Evolutionary conservation across 2,888 invertebrate species (phyloP).

Genomic region (Tipula unca): DNA sequence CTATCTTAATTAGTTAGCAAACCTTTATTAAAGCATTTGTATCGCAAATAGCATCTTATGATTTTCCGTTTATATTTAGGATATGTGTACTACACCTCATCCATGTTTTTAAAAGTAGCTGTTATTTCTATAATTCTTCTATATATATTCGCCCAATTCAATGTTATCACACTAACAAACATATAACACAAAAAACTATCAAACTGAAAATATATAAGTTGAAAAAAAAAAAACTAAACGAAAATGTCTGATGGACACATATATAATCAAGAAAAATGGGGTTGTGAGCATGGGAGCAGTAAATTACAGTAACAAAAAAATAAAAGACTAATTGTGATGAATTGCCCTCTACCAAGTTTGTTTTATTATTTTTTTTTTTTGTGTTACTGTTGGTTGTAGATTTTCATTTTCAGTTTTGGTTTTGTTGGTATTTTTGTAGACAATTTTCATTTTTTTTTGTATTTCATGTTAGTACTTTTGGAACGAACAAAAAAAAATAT

Average conservation of each 20-base stretch:
- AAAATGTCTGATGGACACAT: conserved; percentile 14
- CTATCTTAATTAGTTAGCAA: not conserved
- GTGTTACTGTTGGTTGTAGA: conserved; percentile 8
- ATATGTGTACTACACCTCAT: too few species aligned
- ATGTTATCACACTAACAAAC: not conserved
- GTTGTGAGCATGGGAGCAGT: conserved; percentile 14
- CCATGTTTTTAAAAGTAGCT: not conserved
- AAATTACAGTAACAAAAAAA: not conserved
- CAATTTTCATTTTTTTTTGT: not conserved
- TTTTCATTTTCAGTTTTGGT: not conserved
- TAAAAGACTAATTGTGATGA: conserved; percentile 2
- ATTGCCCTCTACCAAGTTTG: conserved; percentile 14
- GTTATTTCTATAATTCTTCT: not conserved
- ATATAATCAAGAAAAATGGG: conserved; percentile 14
- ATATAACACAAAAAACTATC: not conserved
- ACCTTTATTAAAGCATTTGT: not conserved
- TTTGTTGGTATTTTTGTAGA: not conserved
- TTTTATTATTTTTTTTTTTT: not conserved
- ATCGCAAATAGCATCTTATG: not conserved
- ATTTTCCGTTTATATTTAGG: not conserved
- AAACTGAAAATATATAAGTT: not conserved
- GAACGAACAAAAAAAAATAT: not conserved
- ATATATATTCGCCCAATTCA: not conserved
- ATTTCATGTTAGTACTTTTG: not conserved
- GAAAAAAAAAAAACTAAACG: not conserved